Conservation (phyloP, 2,113 vertebrate species). For the Felis catus region F.catus_Fca126_mat1.0 CM031417.1:120220501-120221000, state of each 20-base stretch:
- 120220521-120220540: not conserved
- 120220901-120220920: conserved; percentile 69
- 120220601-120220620: not conserved
- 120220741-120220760: not conserved
- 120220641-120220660: conserved; percentile 45
- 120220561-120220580: not conserved
- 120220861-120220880: conserved; percentile 15
- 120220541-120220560: not conserved
- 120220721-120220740: not conserved
- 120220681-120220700: conserved; percentile 25
- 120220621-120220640: not conserved
- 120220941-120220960: conserved; percentile 65
- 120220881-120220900: conserved; percentile 18
- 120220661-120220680: conserved; percentile 41
- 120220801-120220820: conserved; percentile 3
- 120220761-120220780: not conserved
- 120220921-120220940: conserved; percentile 38
- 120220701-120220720: conserved; percentile 33
- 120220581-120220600: not conserved
- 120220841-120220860: conserved; percentile 21
- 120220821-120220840: not conserved
- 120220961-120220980: conserved; percentile 56
- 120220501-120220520: not conserved
- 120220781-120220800: not conserved
- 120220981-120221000: conserved; percentile 43